Percentiles rank a stretch among this genome's conserved stretches.
These are phyloP conservation scores for Anneissia japonica DNA, from an alignment of 35 echinoderm and acorn worm species.

Conservation along the genomic window DNA sequence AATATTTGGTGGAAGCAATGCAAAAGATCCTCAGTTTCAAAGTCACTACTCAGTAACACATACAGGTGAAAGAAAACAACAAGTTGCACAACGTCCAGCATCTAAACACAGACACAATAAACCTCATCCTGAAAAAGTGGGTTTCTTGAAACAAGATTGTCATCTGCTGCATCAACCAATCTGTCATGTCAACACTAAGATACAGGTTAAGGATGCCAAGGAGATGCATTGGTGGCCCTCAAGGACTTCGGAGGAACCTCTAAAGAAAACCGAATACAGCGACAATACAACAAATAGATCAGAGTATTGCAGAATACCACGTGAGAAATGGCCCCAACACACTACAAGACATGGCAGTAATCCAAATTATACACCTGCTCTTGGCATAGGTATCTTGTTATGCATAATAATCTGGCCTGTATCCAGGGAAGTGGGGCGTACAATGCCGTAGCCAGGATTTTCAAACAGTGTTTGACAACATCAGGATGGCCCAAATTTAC, in stretches of 20 bases:
- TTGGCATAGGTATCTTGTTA: constrained; percentile 68
- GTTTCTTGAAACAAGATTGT: constrained; percentile 76
- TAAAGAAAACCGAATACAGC: constrained; percentile 31
- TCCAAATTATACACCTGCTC: constrained; percentile 35
- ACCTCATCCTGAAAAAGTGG: constrained; percentile 37
- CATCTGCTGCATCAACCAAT: constrained; percentile 72
- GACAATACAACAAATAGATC: constrained; percentile 58
- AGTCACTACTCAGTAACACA: constrained; percentile 16
- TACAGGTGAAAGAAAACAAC: neutral
- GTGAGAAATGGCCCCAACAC: neutral
- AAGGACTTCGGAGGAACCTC: constrained; percentile 11
- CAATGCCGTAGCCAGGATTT: too few species aligned
- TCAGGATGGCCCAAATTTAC: too few species aligned
- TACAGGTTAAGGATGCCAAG: constrained; percentile 4
- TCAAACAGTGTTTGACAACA: too few species aligned
- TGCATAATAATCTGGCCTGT: too few species aligned
- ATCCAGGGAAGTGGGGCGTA: too few species aligned
- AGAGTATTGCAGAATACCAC: constrained; percentile 21
- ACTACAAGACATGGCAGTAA: constrained; percentile 74
- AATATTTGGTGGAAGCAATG: constrained; percentile 66
- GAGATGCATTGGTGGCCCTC: constrained; percentile 70
- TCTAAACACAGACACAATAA: neutral
- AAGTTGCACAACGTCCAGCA: neutral
- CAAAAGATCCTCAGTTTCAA: neutral
- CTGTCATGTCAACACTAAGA: constrained; percentile 68